Evolutionary conservation across 92 coral and sea anemone species (phyloP), one percentile per base, ranked within the genome.

Genomic region (Nematostella vectensis): DNA sequence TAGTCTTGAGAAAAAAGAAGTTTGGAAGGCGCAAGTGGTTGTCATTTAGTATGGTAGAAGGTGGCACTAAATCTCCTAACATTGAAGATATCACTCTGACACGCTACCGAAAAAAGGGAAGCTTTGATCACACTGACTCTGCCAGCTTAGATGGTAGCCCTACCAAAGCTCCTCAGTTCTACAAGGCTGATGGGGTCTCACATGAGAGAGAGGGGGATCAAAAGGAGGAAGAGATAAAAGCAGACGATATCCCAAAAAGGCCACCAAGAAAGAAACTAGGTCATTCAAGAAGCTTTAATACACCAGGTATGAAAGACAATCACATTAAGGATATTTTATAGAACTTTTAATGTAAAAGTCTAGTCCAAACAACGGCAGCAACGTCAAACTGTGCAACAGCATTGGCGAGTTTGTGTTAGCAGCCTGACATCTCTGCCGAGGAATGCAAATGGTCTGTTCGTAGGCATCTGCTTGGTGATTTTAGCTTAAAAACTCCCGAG

Each of bases 191-290:
- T 6, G 51, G 23, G 12, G 4, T 11, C 11, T 4, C 12, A 19
- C 4, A 17, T 4, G 23, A 4, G 42, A 1, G 31, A 4, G 28
- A 9, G 12, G 55, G 39, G 15, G 47, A 43, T 27, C 54, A 20
- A 27, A 22, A 37, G 21, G 58, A 55, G 20, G 48, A 20, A 12
- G 63, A 36, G 3, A 53, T 51, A 9, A 54, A 15, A 44, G 54
- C 27, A 25, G 82, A 76, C 12, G 25, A 31, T 12, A 47, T 18
- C 9, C 82, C 82, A 4, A 16, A 29, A 40, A 66, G 82, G 18
- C 82, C 82, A 29, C 82, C 82, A 45, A 68, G 82, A 29, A 58
- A 21, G 23, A 68, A 69, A 43, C 59, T 76, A 23, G 55, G 26
- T 42, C 43, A 48, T 25, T 76, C 82, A 18, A 16, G 48, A 6